A percentile compares a stretch with the other conserved stretches of the same genome.
Conservation (phyloP, 1,140 invertebrate genomes). For the Harpegnathos saltator region DNA sequence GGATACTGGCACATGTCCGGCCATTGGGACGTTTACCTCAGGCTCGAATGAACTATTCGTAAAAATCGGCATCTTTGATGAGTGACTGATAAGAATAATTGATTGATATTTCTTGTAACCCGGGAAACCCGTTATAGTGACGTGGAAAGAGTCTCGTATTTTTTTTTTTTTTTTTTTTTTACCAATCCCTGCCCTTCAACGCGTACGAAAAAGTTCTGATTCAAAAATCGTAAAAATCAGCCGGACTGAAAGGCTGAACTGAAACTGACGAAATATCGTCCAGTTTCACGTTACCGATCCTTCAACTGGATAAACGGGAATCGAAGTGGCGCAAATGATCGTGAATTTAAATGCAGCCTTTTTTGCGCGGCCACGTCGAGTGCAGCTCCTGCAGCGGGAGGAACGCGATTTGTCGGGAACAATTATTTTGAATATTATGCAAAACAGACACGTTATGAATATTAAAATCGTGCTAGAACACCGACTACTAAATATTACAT, state of each 20-base stretch:
- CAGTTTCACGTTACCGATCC: background rate
- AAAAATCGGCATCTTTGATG: no score
- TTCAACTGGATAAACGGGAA: background rate
- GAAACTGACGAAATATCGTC: background rate
- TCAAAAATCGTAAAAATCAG: no score
- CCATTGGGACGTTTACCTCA: no score
- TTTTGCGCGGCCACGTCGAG: background rate
- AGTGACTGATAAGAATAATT: background rate
- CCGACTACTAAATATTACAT: slow-evolving; percentile 42
- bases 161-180: no score
- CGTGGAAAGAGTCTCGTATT: no score
- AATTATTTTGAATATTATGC: slow-evolving; percentile 44
- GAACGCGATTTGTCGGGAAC: slow-evolving; percentile 27
- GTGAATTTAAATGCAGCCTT: slow-evolving; percentile 38
- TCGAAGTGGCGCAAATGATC: background rate
- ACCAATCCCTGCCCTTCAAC: no score
- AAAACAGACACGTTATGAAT: slow-evolving; percentile 38
- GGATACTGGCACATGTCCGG: no score
- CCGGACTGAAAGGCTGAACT: no score
- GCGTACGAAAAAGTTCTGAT: no score
- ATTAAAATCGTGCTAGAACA: slow-evolving; percentile 36
- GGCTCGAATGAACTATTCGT: no score
- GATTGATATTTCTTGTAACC: slow-evolving; percentile 4
- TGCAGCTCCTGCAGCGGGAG: slow-evolving; percentile 11
- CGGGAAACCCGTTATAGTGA: no score